Conservation (phyloP, 2,888 invertebrate species). For the Spilosoma lubricipeda region DNA sequence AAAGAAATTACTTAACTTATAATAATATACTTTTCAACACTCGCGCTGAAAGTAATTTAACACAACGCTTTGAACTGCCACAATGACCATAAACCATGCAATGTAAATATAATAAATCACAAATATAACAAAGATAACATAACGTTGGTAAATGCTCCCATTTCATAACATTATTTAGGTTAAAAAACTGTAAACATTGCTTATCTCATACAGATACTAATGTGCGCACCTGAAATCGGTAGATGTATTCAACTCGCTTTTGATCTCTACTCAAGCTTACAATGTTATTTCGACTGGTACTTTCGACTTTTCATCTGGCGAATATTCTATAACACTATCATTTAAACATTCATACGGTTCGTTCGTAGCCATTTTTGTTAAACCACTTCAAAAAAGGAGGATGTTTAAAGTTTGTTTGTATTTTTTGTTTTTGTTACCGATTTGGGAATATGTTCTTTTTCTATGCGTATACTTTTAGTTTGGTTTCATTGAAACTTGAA, state of each 20-base stretch:
- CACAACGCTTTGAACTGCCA: conserved; percentile 11
- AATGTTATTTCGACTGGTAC: not conserved
- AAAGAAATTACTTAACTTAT: not conserved
- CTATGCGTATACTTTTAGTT: not conserved
- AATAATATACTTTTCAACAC: not conserved
- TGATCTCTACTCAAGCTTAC: not conserved
- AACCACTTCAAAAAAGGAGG: not conserved
- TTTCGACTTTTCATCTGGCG: not conserved
- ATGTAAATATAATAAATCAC: conserved; percentile 54
- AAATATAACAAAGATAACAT: conserved; percentile 49
- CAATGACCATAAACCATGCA: conserved; percentile 47
- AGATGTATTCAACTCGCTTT: conserved; percentile 1
- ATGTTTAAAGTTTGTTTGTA: not conserved
- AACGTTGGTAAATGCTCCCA: conserved; percentile 48
- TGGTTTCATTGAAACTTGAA: not conserved
- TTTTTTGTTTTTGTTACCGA: not conserved
- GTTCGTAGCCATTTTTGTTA: not conserved
- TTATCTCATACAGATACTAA: conserved; percentile 39
- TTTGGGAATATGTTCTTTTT: not conserved
- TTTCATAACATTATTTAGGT: conserved; percentile 52
- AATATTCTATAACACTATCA: conserved; percentile 7
- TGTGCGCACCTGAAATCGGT: conserved; percentile 12
- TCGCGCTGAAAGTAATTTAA: conserved; percentile 15
- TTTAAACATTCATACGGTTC: not conserved
- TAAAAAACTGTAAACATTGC: conserved; percentile 41